phyloP scores from a whole-genome alignment of 2,797 vertebrate species.

The Brachymystax lenok region DNA sequence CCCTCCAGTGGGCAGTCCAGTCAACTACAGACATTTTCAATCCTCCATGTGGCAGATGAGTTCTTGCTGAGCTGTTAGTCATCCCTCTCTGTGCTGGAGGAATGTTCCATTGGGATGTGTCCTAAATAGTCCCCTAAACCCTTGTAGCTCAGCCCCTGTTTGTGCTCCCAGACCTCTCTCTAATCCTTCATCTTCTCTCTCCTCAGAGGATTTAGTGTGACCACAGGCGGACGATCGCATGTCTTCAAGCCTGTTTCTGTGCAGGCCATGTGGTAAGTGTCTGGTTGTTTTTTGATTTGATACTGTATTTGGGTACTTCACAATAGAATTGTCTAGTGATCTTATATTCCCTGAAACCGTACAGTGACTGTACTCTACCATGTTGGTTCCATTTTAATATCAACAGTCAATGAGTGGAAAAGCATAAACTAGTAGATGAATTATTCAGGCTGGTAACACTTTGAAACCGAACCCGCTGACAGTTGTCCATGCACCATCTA shows the following conservation, averaged over 20 bases:
- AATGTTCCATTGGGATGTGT: constrained; percentile 67
- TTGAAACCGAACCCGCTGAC: neutral
- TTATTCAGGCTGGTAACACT: neutral
- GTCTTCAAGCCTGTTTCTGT: constrained; percentile 98
- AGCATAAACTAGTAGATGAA: neutral
- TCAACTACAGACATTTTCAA: constrained; percentile 5
- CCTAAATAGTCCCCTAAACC: constrained; percentile 51
- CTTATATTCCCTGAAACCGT: neutral
- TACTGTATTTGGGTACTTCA: neutral
- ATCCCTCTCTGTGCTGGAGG: constrained; percentile 44
- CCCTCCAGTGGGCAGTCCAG: constrained; percentile 24
- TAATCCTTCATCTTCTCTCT: constrained; percentile 10
- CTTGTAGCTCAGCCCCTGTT: constrained; percentile 31
- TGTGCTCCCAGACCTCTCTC: constrained; percentile 9
- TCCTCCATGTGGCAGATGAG: neutral
- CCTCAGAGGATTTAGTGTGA: constrained; percentile 93
- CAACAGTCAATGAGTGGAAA: neutral
- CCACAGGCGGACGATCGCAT: constrained; percentile 89
- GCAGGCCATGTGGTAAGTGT: constrained; percentile 97
- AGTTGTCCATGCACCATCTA: neutral
- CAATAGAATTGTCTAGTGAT: neutral
- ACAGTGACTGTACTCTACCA: neutral
- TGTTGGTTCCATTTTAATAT: neutral
- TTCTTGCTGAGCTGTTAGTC: constrained; percentile 22
- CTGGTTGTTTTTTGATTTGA: neutral